Evolutionary conservation across 1,140 invertebrate genomes (phyloP).

Genomic region (Campodea augens): DNA sequence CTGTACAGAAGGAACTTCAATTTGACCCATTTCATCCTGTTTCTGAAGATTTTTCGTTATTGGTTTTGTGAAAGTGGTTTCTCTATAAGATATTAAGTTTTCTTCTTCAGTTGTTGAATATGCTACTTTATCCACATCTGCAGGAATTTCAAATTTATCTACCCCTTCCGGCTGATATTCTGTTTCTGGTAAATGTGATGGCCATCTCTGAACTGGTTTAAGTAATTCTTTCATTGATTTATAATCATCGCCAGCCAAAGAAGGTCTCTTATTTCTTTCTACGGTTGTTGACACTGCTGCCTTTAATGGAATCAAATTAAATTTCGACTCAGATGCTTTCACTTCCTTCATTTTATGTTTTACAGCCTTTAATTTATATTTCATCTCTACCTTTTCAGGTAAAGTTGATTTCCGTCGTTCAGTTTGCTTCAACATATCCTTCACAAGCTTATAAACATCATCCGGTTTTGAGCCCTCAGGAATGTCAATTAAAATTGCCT

Average conservation of each 20-base stretch:
- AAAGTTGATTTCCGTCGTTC: not conserved
- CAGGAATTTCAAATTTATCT: no score
- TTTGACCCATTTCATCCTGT: no score
- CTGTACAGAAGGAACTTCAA: no score
- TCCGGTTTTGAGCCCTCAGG: not conserved
- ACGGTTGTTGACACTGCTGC: conserved; percentile 21
- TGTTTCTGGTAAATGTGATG: no score
- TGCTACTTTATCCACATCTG: no score
- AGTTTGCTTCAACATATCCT: not conserved
- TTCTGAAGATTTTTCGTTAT: no score
- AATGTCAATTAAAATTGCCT: not conserved
- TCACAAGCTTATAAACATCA: not conserved
- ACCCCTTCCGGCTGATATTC: no score
- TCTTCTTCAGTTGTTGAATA: no score
- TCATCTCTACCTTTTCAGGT: not conserved
- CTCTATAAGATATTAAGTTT: no score
- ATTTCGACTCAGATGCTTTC: conserved; percentile 17
- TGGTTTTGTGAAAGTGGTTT: no score
- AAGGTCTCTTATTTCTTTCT: conserved; percentile 6
- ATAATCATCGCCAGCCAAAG: not conserved
- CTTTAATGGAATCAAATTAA: conserved; percentile 22
- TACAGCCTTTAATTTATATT: not conserved
- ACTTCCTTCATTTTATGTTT: conserved; percentile 14
- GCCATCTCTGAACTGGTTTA: no score
- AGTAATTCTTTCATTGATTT: not conserved